Conservation (phyloP, 2,888 invertebrate species). For the Tubulanus polymorphus region DNA sequence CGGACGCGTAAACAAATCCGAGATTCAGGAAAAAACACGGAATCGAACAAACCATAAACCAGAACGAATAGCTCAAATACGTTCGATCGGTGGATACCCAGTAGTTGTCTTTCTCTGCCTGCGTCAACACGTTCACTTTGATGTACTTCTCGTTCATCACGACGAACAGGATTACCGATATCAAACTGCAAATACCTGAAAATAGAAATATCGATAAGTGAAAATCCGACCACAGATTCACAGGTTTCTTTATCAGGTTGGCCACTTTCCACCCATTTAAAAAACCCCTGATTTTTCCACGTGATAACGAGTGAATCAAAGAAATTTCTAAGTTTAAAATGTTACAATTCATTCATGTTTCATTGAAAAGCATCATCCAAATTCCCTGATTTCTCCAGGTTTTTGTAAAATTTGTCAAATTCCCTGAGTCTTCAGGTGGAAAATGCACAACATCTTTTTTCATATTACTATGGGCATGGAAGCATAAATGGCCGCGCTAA, state of each 20-base stretch:
- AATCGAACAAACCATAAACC: constrained; percentile 73
- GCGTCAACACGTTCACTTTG: constrained; percentile 75
- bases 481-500: too few relatives aligned
- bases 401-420: too few relatives aligned
- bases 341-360: too few relatives aligned
- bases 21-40: constrained; percentile 70
- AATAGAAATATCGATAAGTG: constrained; percentile 34
- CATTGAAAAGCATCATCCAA: too few relatives aligned
- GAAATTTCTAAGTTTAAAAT: too few relatives aligned
- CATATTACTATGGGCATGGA: too few relatives aligned
- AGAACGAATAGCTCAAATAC: constrained; percentile 82
- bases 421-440: not conserved
- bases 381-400: too few relatives aligned
- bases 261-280: too few relatives aligned
- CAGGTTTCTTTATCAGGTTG: too few relatives aligned
- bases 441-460: not conserved
- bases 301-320: too few relatives aligned
- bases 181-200: constrained; percentile 70
- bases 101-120: constrained; percentile 71
- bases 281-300: too few relatives aligned
- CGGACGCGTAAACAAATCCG: constrained; percentile 69
- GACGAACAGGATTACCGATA: constrained; percentile 76
- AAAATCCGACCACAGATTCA: too few relatives aligned
- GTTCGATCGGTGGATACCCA: constrained; percentile 82
- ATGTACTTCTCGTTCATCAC: constrained; percentile 78